A percentile compares a stretch with the other conserved stretches of the same genome.
phyloP scores from a whole-genome alignment of 1,140 invertebrate genomes.

The Drosophila lacertosa region DNA sequence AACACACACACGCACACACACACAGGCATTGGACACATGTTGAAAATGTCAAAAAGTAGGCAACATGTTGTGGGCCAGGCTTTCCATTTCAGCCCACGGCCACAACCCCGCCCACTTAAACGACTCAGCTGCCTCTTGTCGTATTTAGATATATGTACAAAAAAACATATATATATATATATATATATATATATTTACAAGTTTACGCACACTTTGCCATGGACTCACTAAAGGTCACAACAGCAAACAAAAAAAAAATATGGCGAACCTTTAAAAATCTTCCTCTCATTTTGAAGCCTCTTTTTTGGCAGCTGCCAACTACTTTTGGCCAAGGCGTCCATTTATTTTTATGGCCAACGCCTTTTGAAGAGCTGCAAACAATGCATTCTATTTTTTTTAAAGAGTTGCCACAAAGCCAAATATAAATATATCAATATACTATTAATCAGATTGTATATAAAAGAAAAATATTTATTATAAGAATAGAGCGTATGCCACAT shows the following conservation, averaged over 20 bases:
- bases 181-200: conserved; percentile 47
- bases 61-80: conserved; percentile 71
- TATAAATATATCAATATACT: not conserved
- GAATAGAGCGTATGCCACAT: too few species aligned
- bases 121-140: conserved; percentile 39
- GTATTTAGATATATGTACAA: conserved; percentile 64
- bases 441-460: too few species aligned
- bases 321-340: conserved; percentile 61
- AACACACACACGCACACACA: conserved; percentile 11
- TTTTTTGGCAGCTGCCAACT: conserved; percentile 69
- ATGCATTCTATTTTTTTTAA: conserved; percentile 35
- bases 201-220: conserved; percentile 31
- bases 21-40: conserved; percentile 71
- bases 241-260: conserved; percentile 7
- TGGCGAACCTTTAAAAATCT: conserved; percentile 62
- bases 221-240: conserved; percentile 22
- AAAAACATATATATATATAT: conserved; percentile 22
- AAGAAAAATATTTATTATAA: too few species aligned
- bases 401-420: conserved; percentile 12
- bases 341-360: conserved; percentile 78
- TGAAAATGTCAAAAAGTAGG: conserved; percentile 82
- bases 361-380: conserved; percentile 50
- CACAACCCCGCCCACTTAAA: too few species aligned
- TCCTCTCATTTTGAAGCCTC: conserved; percentile 30
- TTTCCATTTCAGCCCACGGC: conserved; percentile 6